Evolutionary conservation across 2,888 invertebrate genomes (phyloP).

Genomic region (Eupithecia vulgata): DNA sequence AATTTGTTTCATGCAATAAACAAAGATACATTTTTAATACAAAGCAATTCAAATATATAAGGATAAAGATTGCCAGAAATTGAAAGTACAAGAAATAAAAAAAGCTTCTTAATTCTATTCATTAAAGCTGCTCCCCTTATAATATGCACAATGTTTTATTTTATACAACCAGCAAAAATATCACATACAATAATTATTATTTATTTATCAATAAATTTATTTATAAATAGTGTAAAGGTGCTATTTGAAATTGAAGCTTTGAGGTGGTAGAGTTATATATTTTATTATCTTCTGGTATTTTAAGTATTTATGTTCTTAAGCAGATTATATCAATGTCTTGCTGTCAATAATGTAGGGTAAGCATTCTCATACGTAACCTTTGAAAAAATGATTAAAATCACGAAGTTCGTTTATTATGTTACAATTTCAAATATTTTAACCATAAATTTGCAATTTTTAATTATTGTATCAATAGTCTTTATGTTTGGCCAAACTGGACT

Average conservation of each 20-base stretch:
- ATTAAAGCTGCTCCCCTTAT: slow-evolving; percentile 70
- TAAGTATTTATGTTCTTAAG: slow-evolving; percentile 7
- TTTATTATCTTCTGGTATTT: neutral
- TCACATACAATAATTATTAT: slow-evolving; percentile 63
- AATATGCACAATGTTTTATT: slow-evolving; percentile 65
- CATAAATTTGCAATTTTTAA: slow-evolving; percentile 16
- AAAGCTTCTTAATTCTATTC: slow-evolving; percentile 58
- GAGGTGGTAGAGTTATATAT: slow-evolving; percentile 19
- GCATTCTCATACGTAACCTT: neutral
- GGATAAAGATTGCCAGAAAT: neutral
- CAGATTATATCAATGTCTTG: neutral
- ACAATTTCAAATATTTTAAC: slow-evolving; percentile 11
- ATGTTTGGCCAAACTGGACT: slow-evolving; percentile 49
- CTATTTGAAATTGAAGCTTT: slow-evolving; percentile 28
- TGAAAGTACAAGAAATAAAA: slow-evolving; percentile 40
- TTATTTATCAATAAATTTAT: slow-evolving; percentile 28
- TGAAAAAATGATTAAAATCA: neutral
- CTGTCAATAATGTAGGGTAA: neutral
- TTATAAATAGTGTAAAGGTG: slow-evolving; percentile 26
- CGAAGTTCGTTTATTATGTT: neutral
- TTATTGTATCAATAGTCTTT: slow-evolving; percentile 43
- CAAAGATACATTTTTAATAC: neutral
- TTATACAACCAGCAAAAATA: slow-evolving; percentile 72
- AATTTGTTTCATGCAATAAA: neutral
- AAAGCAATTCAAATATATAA: neutral